Percentiles rank a stretch among this genome's conserved stretches.
phyloP scores from a whole-genome alignment of 2,113 vertebrate species.

The Dunckerocampus dactyliophorus region DNA sequence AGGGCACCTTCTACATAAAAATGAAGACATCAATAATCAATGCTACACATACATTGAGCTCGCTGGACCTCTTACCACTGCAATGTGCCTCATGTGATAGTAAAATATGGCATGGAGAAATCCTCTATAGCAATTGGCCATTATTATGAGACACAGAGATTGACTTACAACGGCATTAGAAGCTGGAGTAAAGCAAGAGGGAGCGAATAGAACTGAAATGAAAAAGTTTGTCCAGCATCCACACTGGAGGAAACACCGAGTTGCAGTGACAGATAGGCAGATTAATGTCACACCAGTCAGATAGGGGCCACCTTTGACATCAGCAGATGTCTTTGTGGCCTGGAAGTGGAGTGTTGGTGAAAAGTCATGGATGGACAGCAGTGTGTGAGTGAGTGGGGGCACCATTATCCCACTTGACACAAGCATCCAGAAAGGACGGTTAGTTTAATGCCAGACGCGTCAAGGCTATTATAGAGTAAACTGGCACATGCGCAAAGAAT shows the following conservation, averaged over 20 bases:
- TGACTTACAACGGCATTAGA: slow-evolving; percentile 12
- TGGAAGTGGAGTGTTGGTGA: slow-evolving; percentile 28
- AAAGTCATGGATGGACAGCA: slow-evolving; percentile 30
- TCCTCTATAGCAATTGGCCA: slow-evolving; percentile 1
- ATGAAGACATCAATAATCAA: slow-evolving; percentile 1
- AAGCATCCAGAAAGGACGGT: slow-evolving; percentile 55
- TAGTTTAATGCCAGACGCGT: slow-evolving; percentile 45
- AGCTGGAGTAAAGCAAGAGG: slow-evolving; percentile 22
- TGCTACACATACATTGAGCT: slow-evolving; percentile 1
- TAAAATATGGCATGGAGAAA: slow-evolving; percentile 7
- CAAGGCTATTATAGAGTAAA: slow-evolving; percentile 41
- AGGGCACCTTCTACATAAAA: background rate
- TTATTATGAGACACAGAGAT: background rate
- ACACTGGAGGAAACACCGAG: slow-evolving; percentile 25
- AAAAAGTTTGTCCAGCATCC: slow-evolving; percentile 26
- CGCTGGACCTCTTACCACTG: slow-evolving; percentile 3
- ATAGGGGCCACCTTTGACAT: slow-evolving; percentile 25
- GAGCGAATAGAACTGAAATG: slow-evolving; percentile 20
- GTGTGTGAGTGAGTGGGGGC: slow-evolving; percentile 27
- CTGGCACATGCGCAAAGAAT: slow-evolving; percentile 70
- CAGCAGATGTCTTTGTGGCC: slow-evolving; percentile 24
- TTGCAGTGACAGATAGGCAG: slow-evolving; percentile 39
- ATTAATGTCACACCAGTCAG: slow-evolving; percentile 41
- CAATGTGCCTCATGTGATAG: background rate
- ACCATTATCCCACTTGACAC: slow-evolving; percentile 20